Base-by-base conservation (phyloP, 2,113 vertebrate species). In the Myrmophylax atrothorax region DNA sequence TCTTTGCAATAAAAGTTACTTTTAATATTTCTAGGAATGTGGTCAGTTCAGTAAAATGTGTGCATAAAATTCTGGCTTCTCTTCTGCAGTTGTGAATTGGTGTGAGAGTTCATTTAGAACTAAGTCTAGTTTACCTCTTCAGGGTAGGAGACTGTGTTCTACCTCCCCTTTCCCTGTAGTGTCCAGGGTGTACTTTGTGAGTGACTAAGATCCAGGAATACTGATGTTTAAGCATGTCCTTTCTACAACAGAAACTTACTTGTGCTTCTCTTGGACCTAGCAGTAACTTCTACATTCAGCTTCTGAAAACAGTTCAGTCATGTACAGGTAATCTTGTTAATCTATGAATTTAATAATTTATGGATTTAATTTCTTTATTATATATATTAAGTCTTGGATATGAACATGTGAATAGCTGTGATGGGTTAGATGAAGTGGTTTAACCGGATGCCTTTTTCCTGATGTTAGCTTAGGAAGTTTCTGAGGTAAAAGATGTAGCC, bases 1-100 rank as follows among this genome's bases (percentile, higher is more conserved):
- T 94, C 87, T 97, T 98, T 94, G 95, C 95, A 98, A 97, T 98
- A 98, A 98, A 97, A 93, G 60, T 40, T 96, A 52, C 79, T 93
- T 97, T 95, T 95, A 85, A 19, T 93, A 87, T 67, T 89, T 76
- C 18, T 0, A 58, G 24, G 19, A 81, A 17, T 37, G 25, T 76
- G 94, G 33, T 93, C 86, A 77, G 38, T 37, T 97, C 95, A 92
- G 82, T 97, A 87, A 95, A 97, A 76, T 28, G 25, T 38, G 4
- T 96, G 70, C 69, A 42, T 68, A 91, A 82, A 95, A 84, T 68
- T 62, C 68, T 60, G 77, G 18, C 18, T 87, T 55, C 22, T 58
- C 67, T 95, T 93, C 31, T 55, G 35, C 42, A 50, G 28, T 46
- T 92, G 40, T 40, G 53, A 38, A 60, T 17, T 79, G 14, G 20